These are phyloP conservation scores for Himantopus leucocephalus DNA, from an alignment of 2,113 vertebrate species.

Conservation along the genomic window DNA sequence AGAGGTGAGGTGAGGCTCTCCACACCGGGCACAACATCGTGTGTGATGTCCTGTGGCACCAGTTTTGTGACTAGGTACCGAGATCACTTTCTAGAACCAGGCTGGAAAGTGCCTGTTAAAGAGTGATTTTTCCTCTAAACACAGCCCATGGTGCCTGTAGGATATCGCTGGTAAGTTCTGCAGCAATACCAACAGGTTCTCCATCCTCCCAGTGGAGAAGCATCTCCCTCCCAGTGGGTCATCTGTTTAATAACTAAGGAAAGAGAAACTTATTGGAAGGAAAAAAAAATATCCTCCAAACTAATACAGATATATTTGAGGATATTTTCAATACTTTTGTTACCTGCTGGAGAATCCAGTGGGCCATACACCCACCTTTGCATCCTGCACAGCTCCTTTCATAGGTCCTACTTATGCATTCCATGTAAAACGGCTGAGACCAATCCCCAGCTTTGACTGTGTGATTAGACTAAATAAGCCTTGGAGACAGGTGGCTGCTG, in stretches of 20 bases:
- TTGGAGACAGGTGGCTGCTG: neutral
- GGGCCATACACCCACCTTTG: neutral
- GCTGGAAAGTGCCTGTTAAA: neutral
- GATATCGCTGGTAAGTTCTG: neutral
- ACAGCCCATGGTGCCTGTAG: rapidly evolving
- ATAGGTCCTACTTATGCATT: neutral
- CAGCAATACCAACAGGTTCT: neutral
- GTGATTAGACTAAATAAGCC: neutral
- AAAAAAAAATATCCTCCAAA: neutral
- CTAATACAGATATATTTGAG: neutral
- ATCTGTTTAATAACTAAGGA: neutral
- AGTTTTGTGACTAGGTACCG: neutral
- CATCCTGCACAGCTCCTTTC: neutral
- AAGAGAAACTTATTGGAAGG: neutral
- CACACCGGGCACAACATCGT: rapidly evolving
- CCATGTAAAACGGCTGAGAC: neutral
- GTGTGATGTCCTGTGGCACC: rapidly evolving
- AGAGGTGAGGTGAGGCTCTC: neutral
- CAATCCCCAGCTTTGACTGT: neutral
- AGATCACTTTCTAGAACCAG: neutral
- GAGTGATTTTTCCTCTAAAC: neutral
- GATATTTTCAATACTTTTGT: neutral
- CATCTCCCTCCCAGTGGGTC: neutral
- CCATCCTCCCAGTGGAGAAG: neutral
- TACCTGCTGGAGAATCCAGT: neutral